These are phyloP conservation scores for Ochlodes sylvanus DNA, from an alignment of 2,888 invertebrate genomes.

Conservation along the genomic window DNA sequence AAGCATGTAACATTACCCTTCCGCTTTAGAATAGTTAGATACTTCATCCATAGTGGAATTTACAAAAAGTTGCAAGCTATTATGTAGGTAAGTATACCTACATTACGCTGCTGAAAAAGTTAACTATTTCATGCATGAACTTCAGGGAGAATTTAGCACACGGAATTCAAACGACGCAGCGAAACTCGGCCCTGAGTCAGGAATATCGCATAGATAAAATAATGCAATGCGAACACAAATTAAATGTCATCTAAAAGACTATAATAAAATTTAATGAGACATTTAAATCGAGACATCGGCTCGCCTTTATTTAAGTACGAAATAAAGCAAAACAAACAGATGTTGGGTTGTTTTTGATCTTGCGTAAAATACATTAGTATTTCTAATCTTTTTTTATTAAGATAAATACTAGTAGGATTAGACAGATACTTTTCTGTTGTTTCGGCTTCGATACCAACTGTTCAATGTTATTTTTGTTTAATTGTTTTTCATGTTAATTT, in stretches of 20 bases:
- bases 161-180: constrained; percentile 28
- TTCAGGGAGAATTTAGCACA: constrained; percentile 21
- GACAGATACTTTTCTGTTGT: no score
- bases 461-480: no score
- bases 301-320: constrained; percentile 11
- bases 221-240: constrained; percentile 33
- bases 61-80: no score
- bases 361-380: background rate
- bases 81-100: no score
- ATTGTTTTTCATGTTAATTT: no score
- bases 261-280: constrained; percentile 21
- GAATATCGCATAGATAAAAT: constrained; percentile 45
- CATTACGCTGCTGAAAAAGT: background rate
- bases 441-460: no score
- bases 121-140: background rate
- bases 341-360: background rate
- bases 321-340: background rate
- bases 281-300: constrained; percentile 8
- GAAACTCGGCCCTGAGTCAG: constrained; percentile 29
- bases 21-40: no score
- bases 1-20: no score
- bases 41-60: no score
- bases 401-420: background rate
- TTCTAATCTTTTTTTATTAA: constrained; percentile 2
- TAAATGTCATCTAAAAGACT: constrained; percentile 20